phyloP scores from a whole-genome alignment of 2,113 vertebrate genomes.

The Carassius auratus region DNA sequence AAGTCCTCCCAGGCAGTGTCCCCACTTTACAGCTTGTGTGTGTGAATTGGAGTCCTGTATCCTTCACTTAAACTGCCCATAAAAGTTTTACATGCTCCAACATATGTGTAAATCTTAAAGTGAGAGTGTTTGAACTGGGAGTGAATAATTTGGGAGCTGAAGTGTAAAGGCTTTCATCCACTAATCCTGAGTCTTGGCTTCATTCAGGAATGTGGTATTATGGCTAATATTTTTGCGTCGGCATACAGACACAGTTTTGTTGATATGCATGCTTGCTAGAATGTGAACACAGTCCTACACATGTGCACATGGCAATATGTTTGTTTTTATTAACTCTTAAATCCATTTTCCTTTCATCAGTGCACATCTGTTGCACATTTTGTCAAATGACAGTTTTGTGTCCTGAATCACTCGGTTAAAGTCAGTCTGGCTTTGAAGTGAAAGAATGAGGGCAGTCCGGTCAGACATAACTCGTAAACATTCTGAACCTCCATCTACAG shows the following conservation, averaged over 20 bases:
- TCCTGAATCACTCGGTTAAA: neutral
- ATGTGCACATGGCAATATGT: neutral
- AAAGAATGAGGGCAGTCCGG: slow-evolving; percentile 63
- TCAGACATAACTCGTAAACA: slow-evolving; percentile 44
- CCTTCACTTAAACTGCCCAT: neutral
- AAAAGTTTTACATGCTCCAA: neutral
- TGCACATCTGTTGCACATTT: neutral
- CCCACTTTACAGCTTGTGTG: slow-evolving; percentile 11
- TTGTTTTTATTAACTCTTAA: neutral
- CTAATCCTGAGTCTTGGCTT: neutral
- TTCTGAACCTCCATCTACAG: slow-evolving; percentile 51
- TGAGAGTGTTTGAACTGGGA: neutral
- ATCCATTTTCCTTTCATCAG: neutral
- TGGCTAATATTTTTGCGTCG: neutral
- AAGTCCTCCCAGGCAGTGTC: slow-evolving; percentile 19
- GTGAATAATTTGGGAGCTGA: neutral
- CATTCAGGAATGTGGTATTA: slow-evolving; percentile 17
- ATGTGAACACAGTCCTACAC: neutral
- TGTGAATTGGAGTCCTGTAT: neutral
- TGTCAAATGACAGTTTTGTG: neutral
- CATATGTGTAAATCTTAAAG: neutral
- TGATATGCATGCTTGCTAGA: neutral
- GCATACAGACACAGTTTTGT: neutral
- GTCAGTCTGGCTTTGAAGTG: slow-evolving; percentile 63
- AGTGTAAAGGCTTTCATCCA: neutral